phyloP scores from a whole-genome alignment of 2,888 invertebrate species.

The Andrena bucephala region DNA sequence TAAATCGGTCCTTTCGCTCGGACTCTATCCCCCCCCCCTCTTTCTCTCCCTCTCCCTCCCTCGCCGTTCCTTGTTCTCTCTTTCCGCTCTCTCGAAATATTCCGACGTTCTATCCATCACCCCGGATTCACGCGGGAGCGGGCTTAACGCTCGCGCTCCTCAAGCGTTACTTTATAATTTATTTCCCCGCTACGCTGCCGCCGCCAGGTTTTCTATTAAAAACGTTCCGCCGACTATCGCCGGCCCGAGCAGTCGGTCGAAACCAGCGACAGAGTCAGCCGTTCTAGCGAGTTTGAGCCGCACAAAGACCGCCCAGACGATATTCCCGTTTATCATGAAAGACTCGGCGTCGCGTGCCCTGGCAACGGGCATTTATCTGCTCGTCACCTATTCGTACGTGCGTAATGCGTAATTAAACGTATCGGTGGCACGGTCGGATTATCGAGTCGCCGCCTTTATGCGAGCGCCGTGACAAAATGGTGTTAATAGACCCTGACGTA shows the following conservation, averaged over 20 bases:
- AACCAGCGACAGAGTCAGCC: slow-evolving; percentile 10
- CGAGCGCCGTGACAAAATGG: slow-evolving; percentile 45
- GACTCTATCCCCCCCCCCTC: slow-evolving; percentile 5
- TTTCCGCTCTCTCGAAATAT: slow-evolving; percentile 62
- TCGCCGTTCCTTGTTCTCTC: slow-evolving; percentile 36
- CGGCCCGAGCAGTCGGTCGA: not conserved
- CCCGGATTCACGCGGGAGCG: slow-evolving; percentile 62
- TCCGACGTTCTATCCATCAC: slow-evolving; percentile 65
- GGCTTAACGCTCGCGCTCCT: slow-evolving; percentile 56
- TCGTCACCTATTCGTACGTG: slow-evolving; percentile 52
- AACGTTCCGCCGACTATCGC: slow-evolving; percentile 24
- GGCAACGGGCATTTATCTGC: slow-evolving; percentile 57
- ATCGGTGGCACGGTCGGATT: slow-evolving; percentile 71
- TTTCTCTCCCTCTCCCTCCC: slow-evolving; percentile 32
- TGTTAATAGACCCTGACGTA: slow-evolving; percentile 55
- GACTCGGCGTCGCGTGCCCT: slow-evolving; percentile 14
- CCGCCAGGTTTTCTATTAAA: slow-evolving; percentile 26
- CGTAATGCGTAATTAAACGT: slow-evolving; percentile 73
- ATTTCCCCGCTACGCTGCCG: slow-evolving; percentile 46
- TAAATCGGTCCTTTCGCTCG: slow-evolving; percentile 62
- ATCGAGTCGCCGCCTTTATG: slow-evolving; percentile 60
- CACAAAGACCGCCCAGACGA: slow-evolving; percentile 50
- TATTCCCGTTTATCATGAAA: slow-evolving; percentile 43
- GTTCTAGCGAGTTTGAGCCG: slow-evolving; percentile 52
- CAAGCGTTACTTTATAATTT: slow-evolving; percentile 64